phyloP scores from a whole-genome alignment of 2,888 invertebrate species.

The Drosophila anomelani region DNA sequence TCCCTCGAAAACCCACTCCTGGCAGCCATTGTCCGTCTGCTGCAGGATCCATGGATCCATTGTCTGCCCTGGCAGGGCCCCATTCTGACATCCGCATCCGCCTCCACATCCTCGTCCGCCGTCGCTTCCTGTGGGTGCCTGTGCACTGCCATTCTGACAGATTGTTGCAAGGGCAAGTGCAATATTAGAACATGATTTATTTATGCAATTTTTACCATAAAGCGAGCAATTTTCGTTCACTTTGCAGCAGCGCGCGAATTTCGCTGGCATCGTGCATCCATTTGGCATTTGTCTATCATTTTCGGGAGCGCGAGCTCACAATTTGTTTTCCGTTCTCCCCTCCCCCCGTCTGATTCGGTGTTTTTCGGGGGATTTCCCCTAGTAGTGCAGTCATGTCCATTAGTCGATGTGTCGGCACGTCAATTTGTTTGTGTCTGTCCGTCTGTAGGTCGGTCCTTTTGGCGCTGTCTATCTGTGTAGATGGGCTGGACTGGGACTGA shows the following conservation, averaged over 20 bases:
- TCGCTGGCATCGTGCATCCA: constrained; percentile 12
- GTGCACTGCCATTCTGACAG: constrained; percentile 65
- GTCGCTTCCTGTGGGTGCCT: constrained; percentile 41
- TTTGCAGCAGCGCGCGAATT: constrained; percentile 28
- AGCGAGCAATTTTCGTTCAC: constrained; percentile 46
- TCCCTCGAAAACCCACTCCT: constrained; percentile 3
- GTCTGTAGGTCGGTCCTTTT: constrained; percentile 44
- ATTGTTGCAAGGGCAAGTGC: constrained; percentile 81
- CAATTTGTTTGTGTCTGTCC: constrained; percentile 81
- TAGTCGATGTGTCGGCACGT: constrained; percentile 75
- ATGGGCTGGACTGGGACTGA: not conserved
- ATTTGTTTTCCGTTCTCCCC: constrained; percentile 58
- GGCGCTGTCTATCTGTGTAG: not conserved
- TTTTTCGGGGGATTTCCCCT: constrained; percentile 30
- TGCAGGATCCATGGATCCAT: constrained; percentile 29
- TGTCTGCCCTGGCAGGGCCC: constrained; percentile 42
- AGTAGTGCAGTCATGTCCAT: constrained; percentile 41
- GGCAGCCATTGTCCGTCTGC: constrained; percentile 31
- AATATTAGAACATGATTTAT: constrained; percentile 83
- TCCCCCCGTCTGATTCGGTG: not conserved
- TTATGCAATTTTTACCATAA: constrained; percentile 81
- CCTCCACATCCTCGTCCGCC: constrained; percentile 29
- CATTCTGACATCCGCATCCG: constrained; percentile 23
- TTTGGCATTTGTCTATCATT: constrained; percentile 79
- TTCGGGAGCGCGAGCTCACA: constrained; percentile 61